Base-by-base conservation (phyloP, 2,113 vertebrate genomes). In the Paradisaea rubra region DNA sequence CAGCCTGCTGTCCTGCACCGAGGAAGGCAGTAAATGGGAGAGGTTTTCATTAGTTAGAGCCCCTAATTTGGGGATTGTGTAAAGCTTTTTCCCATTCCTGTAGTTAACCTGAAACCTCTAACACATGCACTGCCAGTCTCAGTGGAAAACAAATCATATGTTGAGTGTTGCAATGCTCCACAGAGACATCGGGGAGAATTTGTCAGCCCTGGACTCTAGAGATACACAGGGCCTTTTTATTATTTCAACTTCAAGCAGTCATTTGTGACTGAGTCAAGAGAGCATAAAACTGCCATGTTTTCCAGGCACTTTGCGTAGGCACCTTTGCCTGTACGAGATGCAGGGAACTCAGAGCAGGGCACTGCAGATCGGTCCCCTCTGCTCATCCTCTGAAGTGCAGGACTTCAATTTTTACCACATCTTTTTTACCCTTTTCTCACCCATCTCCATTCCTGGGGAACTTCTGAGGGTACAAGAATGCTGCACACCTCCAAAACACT, bases 21-120 rank as follows among this genome's bases (percentile, higher is more conserved):
- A 45, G 73, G 39, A 42, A 31, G 22, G 37, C 72, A n/a, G 61
- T 27, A 54, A 52, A 37, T 27, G 47, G 47, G 49, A 81, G 41
- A 73, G n/a, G 15, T 50, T 79, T 72, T 47, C 50, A 11, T 84
- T 47, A 45, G 23, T 41, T 50, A 47, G 45, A 69, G 45, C n/a
- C 37, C 33, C n/a, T 69, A 18, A 89, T 72, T 3, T 50, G 37
- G 53, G 61, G 61, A 47, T 13, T 63, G 66, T 15, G 45, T 69
- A 27, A 89, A 81, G 81, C 18, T 31, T 89, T 94, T 93, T 85
- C 91, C 84, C 57, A 28, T 53, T 85, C 57, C 70, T 82, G 33
- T 24, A 85, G 73, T 93, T 84, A 87, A 82, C 37, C 35, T 2
- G 1, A 89, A 89, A 80, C 73, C 50, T 54, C 50, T 50, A 59